Evolutionary conservation across 2,113 vertebrate genomes (phyloP), one percentile per base, ranked within the genome.

Genomic region (Catagonus wagneri): DNA sequence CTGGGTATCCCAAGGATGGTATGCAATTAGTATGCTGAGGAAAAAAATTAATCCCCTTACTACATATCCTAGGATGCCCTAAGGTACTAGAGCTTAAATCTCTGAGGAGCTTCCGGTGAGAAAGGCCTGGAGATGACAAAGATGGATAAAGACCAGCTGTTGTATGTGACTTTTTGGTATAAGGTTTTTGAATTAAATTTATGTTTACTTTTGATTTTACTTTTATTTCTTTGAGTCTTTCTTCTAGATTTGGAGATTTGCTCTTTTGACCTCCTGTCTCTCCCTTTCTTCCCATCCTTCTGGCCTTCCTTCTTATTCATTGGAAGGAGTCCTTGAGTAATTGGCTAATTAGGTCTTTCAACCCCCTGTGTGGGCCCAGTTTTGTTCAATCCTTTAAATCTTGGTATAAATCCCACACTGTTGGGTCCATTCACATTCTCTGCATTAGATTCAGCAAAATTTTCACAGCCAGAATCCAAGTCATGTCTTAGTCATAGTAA

Each of bases 401-500:
- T 86, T 61, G 39, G 13, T 93, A 52, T 44, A 88, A 83, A 92
- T 61, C 14, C n/a, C 27, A 34, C n/a, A 20, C 3, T 75, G 17
- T 71, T 80, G 14, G 23, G 29, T 5, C 10, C 4, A 65, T 75
- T 97, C 61, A 32, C 8, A 66, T 83, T 44, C 27, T 90, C 32
- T 81, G 50, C 50, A 54, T 90, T 87, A n/a, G 19, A 66, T 83
- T 94, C 90, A 89, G 27, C 17, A 88, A 66, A 88, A 71, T 78
- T 85, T 90, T 75, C 44, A 76, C 52, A 91, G 78, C 39, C 60
- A 68, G 58, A 95, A 90, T 89, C 74, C 87, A 86, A 84, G 27
- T 87, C 65, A 29, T 58, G 56, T 86, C 65, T 89, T 14, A 19
- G 60, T 72, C 15, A 75, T 66, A 16, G 71, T 83, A 44, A 92